Percentiles rank a stretch among this genome's conserved stretches.
These are phyloP conservation scores for Mandrillus leucophaeus DNA, from an alignment of 2,113 vertebrate genomes.

Conservation along the genomic window DNA sequence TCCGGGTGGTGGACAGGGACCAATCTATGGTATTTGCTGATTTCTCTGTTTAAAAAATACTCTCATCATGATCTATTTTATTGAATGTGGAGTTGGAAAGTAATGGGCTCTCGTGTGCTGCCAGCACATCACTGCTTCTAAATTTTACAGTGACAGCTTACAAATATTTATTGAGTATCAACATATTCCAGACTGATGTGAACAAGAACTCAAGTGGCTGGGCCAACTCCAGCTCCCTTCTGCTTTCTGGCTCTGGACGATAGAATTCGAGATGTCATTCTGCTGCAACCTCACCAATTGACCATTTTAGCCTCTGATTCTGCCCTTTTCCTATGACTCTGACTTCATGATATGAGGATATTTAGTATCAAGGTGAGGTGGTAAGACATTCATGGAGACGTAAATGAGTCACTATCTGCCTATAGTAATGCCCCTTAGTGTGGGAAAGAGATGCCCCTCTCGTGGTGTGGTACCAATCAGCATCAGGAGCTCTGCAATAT, in stretches of 20 bases:
- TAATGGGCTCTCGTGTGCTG: background rate
- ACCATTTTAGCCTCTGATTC: background rate
- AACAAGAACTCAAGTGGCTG: background rate
- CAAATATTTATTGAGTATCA: background rate
- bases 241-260: background rate
- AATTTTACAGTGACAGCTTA: background rate
- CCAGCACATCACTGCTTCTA: background rate
- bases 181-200: background rate
- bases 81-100: background rate
- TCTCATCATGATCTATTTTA: background rate
- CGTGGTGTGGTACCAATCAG: background rate
- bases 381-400: background rate
- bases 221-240: background rate
- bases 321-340: background rate
- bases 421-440: rapidly evolving
- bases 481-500: background rate
- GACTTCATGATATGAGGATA: background rate
- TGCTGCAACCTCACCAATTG: background rate
- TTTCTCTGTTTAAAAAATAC: background rate
- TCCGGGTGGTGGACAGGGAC: background rate
- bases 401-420: background rate
- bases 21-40: background rate
- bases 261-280: background rate
- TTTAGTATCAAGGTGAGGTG: background rate
- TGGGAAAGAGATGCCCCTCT: background rate